Evolutionary conservation across 2,797 vertebrate species (phyloP), one percentile per base, ranked within the genome.

Genomic region (Sebastes melanostomus): DNA sequence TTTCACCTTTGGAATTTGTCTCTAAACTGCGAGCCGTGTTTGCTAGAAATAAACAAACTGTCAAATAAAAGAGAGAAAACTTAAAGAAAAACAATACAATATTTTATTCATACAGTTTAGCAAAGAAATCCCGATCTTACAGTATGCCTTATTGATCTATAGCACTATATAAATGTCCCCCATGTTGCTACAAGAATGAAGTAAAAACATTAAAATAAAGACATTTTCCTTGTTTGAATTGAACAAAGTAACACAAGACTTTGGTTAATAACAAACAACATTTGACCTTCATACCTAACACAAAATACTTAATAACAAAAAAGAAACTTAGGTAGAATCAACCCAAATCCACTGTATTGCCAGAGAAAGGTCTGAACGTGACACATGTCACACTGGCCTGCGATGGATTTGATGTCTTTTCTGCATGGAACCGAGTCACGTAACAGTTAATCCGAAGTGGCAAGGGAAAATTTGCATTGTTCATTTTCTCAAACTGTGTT

Each of bases 401-500:
- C 7, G 16, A 16, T 42, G 24, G 30, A 67, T 22, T 75, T 24
- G n/a, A 27, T 29, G 27, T 65, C 2, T 24, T 36, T 29, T 59
- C 22, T 18, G 13, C 29, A 61, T 54, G 29, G 56, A 60, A 68
- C 16, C 38, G 13, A 55, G 56, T 54, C 42, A 63, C 5, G 11
- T 32, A 25, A 34, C 6, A 32, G 6, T 63, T 73, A 6, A 56
- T 63, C 50, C 5, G 3, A 69, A 38, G 27, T 20, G 3, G 11
- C 52, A 60, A 32, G 24, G 3, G 30, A 62, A 62, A 12, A 56
- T 38, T 22, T 25, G 20, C 25, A 63, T 65, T 63, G 22, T 58
- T 75, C n/a, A 61, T 46, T 72, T 67, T 73, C 20, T 69, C 29
- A 61, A 34, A 66, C 42, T 55, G 34, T 77, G 14, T 50, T 60